Percentiles rank a stretch among this genome's conserved stretches.
Evolutionary conservation across 2,797 vertebrate species (phyloP).

Genomic region (Ambastaia sidthimunki): DNA sequence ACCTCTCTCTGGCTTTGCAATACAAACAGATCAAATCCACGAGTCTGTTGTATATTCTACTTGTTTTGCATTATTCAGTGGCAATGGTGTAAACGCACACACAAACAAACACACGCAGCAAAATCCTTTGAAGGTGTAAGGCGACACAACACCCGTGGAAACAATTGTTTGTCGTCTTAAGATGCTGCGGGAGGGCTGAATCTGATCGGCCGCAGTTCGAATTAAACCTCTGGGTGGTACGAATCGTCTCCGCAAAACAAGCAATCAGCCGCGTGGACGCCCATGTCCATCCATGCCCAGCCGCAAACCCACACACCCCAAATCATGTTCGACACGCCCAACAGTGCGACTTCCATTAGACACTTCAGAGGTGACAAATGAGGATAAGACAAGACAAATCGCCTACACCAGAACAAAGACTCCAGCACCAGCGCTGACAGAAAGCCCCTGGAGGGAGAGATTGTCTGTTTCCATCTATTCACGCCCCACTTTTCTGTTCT

Average conservation of each 20-base stretch:
- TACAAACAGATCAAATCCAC: slow-evolving; percentile 23
- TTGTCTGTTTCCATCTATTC: slow-evolving; percentile 26
- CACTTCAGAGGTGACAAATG: slow-evolving; percentile 54
- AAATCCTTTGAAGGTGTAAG: slow-evolving; percentile 30
- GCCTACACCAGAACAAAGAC: slow-evolving; percentile 49
- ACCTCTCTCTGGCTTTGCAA: background rate
- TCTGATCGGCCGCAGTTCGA: slow-evolving; percentile 7
- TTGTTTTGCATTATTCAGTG: slow-evolving; percentile 54
- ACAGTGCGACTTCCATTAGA: slow-evolving; percentile 59
- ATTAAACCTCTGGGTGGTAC: slow-evolving; percentile 32
- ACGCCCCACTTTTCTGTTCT: slow-evolving; percentile 15
- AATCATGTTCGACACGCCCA: slow-evolving; percentile 50
- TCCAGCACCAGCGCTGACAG: slow-evolving; percentile 21
- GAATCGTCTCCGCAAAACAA: slow-evolving; percentile 37
- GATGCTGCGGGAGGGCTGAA: slow-evolving; percentile 26
- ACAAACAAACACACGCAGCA: background rate
- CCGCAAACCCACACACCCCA: slow-evolving; percentile 53
- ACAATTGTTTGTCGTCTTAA: slow-evolving; percentile 28
- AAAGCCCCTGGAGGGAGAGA: slow-evolving; percentile 41
- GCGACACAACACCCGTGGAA: slow-evolving; percentile 21
- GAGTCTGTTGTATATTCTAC: slow-evolving; percentile 5
- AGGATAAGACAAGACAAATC: slow-evolving; percentile 57
- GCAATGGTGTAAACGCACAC: background rate
- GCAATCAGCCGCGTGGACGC: slow-evolving; percentile 48
- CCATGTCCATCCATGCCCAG: slow-evolving; percentile 45